Evolutionary conservation across 2,888 invertebrate genomes (phyloP).

Genomic region (Drosophila sordidula): DNA sequence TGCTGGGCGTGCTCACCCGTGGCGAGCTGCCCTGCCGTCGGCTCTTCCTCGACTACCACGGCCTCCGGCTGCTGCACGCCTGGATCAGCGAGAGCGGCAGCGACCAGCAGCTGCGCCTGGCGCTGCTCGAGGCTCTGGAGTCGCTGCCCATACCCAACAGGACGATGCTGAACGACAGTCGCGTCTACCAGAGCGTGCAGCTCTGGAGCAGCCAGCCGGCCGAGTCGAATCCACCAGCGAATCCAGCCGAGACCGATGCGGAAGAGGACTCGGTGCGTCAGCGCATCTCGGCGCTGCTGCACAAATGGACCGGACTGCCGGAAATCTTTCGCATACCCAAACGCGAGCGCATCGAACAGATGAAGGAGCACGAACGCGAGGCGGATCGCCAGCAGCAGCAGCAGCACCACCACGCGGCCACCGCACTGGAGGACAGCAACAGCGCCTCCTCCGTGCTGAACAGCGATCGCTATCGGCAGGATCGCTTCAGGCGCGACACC

Average conservation of each 20-base stretch:
- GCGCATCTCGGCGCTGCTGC: conserved; percentile 43
- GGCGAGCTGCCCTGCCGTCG: conserved; percentile 93
- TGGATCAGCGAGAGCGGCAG: conserved; percentile 92
- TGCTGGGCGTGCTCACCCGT: conserved; percentile 92
- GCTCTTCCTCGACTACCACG: conserved; percentile 97
- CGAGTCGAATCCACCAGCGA: neutral
- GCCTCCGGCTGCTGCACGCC: conserved; percentile 94
- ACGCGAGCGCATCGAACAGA: conserved; percentile 96
- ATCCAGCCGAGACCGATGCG: neutral
- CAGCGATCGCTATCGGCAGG: conserved; percentile 65
- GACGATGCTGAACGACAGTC: conserved; percentile 96
- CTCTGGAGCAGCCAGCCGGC: conserved; percentile 87
- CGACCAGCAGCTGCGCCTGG: conserved; percentile 87
- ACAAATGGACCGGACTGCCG: conserved; percentile 83
- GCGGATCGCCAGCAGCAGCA: conserved; percentile 88
- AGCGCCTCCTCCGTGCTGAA: conserved; percentile 31
- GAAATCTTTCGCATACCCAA: conserved; percentile 91
- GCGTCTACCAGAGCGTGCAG: conserved; percentile 93
- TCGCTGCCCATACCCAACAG: conserved; percentile 96
- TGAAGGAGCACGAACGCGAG: conserved; percentile 97
- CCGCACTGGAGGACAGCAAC: conserved; percentile 40
- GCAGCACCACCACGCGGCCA: neutral
- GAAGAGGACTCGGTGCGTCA: conserved; percentile 40
- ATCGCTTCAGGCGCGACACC: conserved; percentile 66
- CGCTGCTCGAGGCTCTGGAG: conserved; percentile 92